Evolutionary conservation across 2,113 vertebrate genomes (phyloP).

Genomic region (Gallinago undulata): DNA sequence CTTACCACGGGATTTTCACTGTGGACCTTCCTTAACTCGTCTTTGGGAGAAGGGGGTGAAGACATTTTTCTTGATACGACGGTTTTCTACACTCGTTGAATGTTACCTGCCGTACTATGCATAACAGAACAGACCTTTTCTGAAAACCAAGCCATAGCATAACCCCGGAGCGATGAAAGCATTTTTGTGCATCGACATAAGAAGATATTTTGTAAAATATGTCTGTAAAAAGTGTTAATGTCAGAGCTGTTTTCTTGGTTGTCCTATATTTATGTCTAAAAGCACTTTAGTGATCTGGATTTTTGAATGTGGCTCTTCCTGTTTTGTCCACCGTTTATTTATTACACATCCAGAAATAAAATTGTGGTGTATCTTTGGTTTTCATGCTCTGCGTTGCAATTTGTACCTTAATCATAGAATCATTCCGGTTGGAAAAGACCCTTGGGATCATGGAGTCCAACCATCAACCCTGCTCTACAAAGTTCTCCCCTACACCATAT

Average conservation of each 20-base stretch:
- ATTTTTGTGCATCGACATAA: slow-evolving; percentile 42
- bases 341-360: slow-evolving; percentile 76
- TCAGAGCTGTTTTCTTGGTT: slow-evolving; percentile 20
- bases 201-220: slow-evolving; percentile 42
- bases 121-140: slow-evolving; percentile 27
- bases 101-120: slow-evolving; percentile 38
- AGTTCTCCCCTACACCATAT: too few relatives aligned
- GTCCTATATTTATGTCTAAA: slow-evolving; percentile 68
- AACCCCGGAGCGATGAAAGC: slow-evolving; percentile 2
- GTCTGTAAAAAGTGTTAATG: slow-evolving; percentile 58
- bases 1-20: slow-evolving; percentile 55
- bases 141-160: slow-evolving; percentile 53
- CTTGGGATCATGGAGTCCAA: too few relatives aligned
- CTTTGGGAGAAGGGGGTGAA: background rate
- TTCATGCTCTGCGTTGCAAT: background rate
- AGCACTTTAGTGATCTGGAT: slow-evolving; percentile 70
- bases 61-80: slow-evolving; percentile 38
- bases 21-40: slow-evolving; percentile 23
- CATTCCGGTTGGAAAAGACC: too few relatives aligned
- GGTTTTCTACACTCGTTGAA: slow-evolving; percentile 46
- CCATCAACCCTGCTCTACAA: too few relatives aligned
- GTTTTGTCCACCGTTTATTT: slow-evolving; percentile 70
- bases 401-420: background rate
- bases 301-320: slow-evolving; percentile 67
- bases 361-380: slow-evolving; percentile 50